phyloP scores from a whole-genome alignment of 1,140 invertebrate species.

The Panonychus citri region DNA sequence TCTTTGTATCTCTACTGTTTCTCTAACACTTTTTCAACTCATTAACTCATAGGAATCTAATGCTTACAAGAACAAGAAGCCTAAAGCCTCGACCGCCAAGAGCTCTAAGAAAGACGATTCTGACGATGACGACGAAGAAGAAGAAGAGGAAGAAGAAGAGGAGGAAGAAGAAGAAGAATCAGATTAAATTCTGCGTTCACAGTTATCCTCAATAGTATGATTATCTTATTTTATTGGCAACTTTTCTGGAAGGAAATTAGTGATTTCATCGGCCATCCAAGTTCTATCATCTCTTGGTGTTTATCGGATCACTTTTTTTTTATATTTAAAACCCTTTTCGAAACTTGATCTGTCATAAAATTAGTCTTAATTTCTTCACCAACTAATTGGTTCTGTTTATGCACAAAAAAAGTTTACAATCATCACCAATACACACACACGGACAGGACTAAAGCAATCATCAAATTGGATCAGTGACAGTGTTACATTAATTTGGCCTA shows the following conservation, averaged over 20 bases:
- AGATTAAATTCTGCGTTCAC: not conserved
- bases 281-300: not conserved
- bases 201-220: not conserved
- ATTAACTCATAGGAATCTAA: slow-evolving; percentile 14
- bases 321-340: not conserved
- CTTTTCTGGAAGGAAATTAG: not conserved
- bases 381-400: not conserved
- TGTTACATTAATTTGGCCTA: too few species aligned
- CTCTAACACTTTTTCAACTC: not conserved
- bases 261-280: not conserved
- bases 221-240: not conserved
- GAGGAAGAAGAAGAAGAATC: slow-evolving; percentile 16
- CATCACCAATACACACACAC: not conserved
- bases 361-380: not conserved
- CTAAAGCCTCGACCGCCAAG: slow-evolving; percentile 26
- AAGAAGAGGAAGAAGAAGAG: slow-evolving; percentile 17
- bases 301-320: not conserved
- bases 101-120: slow-evolving; percentile 11
- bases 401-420: not conserved
- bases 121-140: slow-evolving; percentile 13
- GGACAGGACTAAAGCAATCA: too few species aligned
- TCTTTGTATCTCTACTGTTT: too few species aligned
- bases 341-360: not conserved
- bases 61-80: slow-evolving; percentile 29
- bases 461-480: too few species aligned